Evolutionary conservation across 2,113 vertebrate genomes (phyloP), one percentile per base, ranked within the genome.

Genomic region (Chinchilla lanigera): DNA sequence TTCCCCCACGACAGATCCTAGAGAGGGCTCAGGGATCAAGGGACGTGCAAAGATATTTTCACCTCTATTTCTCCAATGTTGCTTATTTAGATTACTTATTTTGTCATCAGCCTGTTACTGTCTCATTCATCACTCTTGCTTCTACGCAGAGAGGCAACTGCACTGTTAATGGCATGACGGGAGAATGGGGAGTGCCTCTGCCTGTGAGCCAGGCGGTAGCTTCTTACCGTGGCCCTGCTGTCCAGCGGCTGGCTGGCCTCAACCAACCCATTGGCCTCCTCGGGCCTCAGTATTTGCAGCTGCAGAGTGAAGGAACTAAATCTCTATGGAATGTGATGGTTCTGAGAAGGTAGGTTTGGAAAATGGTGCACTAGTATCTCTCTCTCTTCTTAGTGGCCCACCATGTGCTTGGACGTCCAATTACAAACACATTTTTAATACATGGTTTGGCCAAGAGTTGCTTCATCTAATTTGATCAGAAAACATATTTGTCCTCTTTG

Each of bases 231-330:
- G 78, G 69, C 83, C 30, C 35, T 26, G 5, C 22, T 81, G 20
- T 8, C 69, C 67, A 54, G 61, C 54, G 95, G 73, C 67, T 86
- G 86, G 82, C 60, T 95, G 50, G 82, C 60, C 77, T 71, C 28
- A 5, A 52, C 41, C 11, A 10, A 69, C 56, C 44, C n/a, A 33
- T 61, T 84, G 89, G 86, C 24, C 22, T 89, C 52, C 92, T 80
- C 69, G 60, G 60, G 50, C 54, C 33, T 73, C 38, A 13, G 28
- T 91, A 88, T 96, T 69, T 90, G 5, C 26, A 60, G 41, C 50
- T 22, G 4, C 54, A 13, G 38, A 83, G 47, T 86, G 90, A 77
- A 19, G 65, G 58, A 77, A 71, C 28, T 41, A 24, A 80, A 80
- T 50, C 60, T 90, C 14, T 52, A 16, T 35, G n/a, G 61, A 90